phyloP scores from a whole-genome alignment of 2,113 vertebrate genomes.

The Haemorhous mexicanus region DNA sequence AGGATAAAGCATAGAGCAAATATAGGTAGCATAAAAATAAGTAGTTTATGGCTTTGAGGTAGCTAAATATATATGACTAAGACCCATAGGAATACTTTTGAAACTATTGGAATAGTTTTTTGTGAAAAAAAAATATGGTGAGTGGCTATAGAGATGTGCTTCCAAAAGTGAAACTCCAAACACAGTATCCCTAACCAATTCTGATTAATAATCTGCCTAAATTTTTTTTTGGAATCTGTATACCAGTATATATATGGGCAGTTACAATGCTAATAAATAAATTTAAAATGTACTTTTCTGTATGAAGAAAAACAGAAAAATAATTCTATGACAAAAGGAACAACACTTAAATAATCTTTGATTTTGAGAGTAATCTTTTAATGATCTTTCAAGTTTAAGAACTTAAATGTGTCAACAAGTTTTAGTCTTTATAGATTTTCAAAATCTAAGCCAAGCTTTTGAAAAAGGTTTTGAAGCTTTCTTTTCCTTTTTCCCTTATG shows the following conservation, averaged over 20 bases:
- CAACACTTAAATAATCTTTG: background rate
- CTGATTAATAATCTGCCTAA: background rate
- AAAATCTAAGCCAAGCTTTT: background rate
- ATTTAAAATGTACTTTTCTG: background rate
- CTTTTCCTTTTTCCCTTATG: background rate
- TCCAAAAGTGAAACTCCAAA: background rate
- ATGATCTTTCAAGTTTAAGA: background rate
- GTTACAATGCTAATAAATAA: background rate
- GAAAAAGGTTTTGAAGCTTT: background rate
- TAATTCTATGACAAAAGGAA: background rate
- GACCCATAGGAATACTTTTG: background rate
- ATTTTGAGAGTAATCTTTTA: background rate
- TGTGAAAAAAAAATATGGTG: background rate
- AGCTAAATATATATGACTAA: background rate
- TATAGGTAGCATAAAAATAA: background rate
- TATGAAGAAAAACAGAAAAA: background rate
- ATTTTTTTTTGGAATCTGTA: background rate
- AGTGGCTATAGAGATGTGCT: background rate
- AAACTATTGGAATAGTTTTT: background rate
- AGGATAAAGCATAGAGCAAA: background rate
- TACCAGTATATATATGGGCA: background rate
- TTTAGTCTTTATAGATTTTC: background rate
- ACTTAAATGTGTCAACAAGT: accelerated
- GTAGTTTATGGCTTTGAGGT: background rate
- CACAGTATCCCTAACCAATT: background rate